Base-by-base conservation (phyloP, 2,113 vertebrate species). In the Megaleporinus macrocephalus region DNA sequence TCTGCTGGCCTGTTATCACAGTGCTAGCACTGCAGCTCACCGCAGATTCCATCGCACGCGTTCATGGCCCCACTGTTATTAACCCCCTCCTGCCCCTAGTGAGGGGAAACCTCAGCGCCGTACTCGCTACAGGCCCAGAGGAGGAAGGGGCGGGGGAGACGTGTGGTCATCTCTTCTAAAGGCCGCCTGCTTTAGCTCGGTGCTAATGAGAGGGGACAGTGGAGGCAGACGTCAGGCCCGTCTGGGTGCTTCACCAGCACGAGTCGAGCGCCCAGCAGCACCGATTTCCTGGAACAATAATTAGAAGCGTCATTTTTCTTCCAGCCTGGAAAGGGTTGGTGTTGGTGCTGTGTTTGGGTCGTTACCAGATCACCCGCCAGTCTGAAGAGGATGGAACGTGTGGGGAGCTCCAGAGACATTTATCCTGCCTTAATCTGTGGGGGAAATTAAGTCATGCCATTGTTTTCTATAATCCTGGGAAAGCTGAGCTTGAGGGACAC, bases 1-100 rank as follows among this genome's bases (percentile, higher is more conserved):
- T 76, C 81, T 18, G 47, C 76, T 83, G 78, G 81, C 61, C 61
- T 86, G 82, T 79, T 86, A 81, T 86, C 85, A 80, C 73, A 36
- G 36, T 14, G 22, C 29, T 7, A 47, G 22, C 70, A 26, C 73
- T 73, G 68, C 70, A 49, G 63, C 55, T 53, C 49, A n/a, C 80
- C 55, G 22, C 78, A 73, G 65, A 33, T 66, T 85, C 47, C 80
- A 66, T 20, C 76, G 41, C 51, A 24, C 70, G 47, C 16, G 14
- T 47, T 20, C n/a, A 4, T 27, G 14, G 57, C 33, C 55, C n/a
- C 59, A 12, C 73, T 76, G 29, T 83, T 79, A 86, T 86, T 83
- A 86, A 80, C 73, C 68, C 33, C 41, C 49, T 78, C 68, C 47
- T 68, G 13, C 20, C 68, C n/a, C 36, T 51, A 16, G n/a, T 41